Evolutionary conservation across 2,888 invertebrate species (phyloP).

Genomic region (Catocala sponsa): DNA sequence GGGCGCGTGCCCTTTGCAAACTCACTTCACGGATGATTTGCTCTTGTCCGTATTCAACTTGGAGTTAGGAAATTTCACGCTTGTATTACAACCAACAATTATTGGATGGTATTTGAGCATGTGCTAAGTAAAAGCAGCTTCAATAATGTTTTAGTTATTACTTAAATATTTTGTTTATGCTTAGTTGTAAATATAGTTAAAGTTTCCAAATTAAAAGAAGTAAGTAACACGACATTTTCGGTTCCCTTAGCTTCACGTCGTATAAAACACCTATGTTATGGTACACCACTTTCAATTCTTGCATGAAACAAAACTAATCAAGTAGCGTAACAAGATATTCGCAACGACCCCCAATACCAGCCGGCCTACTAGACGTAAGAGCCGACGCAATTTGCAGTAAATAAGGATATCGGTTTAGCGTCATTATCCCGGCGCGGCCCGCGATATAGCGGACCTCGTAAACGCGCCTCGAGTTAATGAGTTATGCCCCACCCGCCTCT

Average conservation of each 20-base stretch:
- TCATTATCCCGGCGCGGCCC: conserved; percentile 73
- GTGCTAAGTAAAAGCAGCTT: conserved; percentile 21
- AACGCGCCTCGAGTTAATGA: conserved; percentile 65
- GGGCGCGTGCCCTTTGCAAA: conserved; percentile 56
- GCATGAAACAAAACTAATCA: conserved; percentile 57
- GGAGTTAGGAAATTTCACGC: conserved; percentile 46
- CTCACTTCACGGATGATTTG: conserved; percentile 65
- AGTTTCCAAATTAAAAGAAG: too few species aligned
- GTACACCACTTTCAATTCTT: conserved; percentile 44
- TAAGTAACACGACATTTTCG: too few species aligned
- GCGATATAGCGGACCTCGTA: conserved; percentile 67
- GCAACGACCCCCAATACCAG: conserved; percentile 48
- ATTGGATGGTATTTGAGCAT: conserved; percentile 25
- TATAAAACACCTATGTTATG: conserved; percentile 39
- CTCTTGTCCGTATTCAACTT: conserved; percentile 50
- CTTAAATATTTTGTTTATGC: neutral
- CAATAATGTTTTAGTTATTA: conserved; percentile 9
- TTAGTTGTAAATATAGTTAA: too few species aligned
- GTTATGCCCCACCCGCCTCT: conserved; percentile 54
- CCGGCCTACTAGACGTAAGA: conserved; percentile 57
- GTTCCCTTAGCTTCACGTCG: neutral
- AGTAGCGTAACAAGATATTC: conserved; percentile 56
- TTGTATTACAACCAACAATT: conserved; percentile 36
- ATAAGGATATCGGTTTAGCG: conserved; percentile 85
- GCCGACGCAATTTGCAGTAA: conserved; percentile 84